Percentiles rank a stretch among this genome's conserved stretches.
phyloP scores from a whole-genome alignment of 2,888 invertebrate species.

The Gymnocheta viridis region DNA sequence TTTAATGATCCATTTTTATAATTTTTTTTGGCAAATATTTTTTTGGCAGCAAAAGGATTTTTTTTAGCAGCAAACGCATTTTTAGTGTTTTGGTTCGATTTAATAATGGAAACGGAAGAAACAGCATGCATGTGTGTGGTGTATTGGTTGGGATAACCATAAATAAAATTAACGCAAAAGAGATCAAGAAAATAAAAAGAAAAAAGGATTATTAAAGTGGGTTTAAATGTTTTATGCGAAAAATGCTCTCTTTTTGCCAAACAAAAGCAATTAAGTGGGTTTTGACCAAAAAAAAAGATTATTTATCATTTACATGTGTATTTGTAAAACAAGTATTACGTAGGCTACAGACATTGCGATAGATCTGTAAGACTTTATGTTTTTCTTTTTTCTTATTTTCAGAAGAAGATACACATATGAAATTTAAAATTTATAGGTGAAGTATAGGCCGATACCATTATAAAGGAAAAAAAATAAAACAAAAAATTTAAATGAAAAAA shows the following conservation, averaged over 20 bases:
- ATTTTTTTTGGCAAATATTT: slow-evolving; percentile 18
- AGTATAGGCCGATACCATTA: too few species aligned
- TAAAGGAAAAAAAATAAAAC: too few species aligned
- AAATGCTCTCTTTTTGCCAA: slow-evolving; percentile 18
- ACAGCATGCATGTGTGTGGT: slow-evolving; percentile 34
- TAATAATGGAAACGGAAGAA: slow-evolving; percentile 24
- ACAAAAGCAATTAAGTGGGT: slow-evolving; percentile 18
- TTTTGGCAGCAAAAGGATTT: slow-evolving; percentile 20
- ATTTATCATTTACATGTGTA: too few species aligned
- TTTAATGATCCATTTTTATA: slow-evolving; percentile 34
- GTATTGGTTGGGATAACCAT: slow-evolving; percentile 22
- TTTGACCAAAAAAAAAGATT: not conserved
- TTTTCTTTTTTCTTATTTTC: too few species aligned
- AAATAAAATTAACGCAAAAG: slow-evolving; percentile 28
- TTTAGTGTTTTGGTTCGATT: slow-evolving; percentile 14
- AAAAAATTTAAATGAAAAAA: too few species aligned
- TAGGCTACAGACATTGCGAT: too few species aligned
- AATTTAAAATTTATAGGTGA: too few species aligned
- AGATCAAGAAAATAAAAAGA: slow-evolving; percentile 31
- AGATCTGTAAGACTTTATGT: too few species aligned
- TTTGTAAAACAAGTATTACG: too few species aligned
- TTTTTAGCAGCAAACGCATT: slow-evolving; percentile 34
- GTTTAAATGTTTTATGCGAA: not conserved
- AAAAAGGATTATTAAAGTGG: slow-evolving; percentile 32
- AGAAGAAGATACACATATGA: too few species aligned